Percentiles rank a stretch among this genome's conserved stretches.
These are phyloP conservation scores for Tachysurus fulvidraco DNA, from an alignment of 2,113 vertebrate species.

Conservation along the genomic window DNA sequence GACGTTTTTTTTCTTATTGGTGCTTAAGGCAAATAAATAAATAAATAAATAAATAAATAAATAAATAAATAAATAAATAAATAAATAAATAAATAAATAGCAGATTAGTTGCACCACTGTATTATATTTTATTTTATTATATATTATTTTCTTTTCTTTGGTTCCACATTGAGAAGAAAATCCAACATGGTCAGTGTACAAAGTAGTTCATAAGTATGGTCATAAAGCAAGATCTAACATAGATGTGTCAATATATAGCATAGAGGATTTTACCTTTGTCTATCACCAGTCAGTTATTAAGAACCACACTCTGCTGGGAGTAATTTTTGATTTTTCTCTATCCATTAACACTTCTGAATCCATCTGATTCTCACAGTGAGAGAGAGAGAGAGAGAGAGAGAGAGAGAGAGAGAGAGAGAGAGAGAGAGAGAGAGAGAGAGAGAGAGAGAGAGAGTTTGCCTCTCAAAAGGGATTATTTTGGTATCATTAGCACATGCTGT, in stretches of 20 bases:
- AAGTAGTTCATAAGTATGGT: neutral
- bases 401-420: neutral
- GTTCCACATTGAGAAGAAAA: neutral
- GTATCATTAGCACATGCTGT: neutral
- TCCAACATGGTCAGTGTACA: neutral
- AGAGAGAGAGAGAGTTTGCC: neutral
- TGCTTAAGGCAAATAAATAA: neutral
- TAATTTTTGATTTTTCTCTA: conserved; percentile 22
- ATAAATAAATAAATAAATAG: neutral
- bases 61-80: neutral
- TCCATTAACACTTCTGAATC: conserved; percentile 37
- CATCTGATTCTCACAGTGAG: neutral
- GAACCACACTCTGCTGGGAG: neutral
- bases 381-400: neutral
- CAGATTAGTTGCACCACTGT: neutral
- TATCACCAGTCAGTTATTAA: conserved; percentile 20
- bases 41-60: neutral
- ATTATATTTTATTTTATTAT: neutral
- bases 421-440: neutral
- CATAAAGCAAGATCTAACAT: neutral
- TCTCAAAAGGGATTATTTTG: conserved; percentile 4
- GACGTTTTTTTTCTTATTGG: neutral
- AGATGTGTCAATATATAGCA: conserved; percentile 9
- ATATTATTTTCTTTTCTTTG: neutral
- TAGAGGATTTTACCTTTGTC: neutral